Percentiles rank a stretch among this genome's conserved stretches.
phyloP scores from a whole-genome alignment of 2,113 vertebrate species.

The Syngnathus floridae region DNA sequence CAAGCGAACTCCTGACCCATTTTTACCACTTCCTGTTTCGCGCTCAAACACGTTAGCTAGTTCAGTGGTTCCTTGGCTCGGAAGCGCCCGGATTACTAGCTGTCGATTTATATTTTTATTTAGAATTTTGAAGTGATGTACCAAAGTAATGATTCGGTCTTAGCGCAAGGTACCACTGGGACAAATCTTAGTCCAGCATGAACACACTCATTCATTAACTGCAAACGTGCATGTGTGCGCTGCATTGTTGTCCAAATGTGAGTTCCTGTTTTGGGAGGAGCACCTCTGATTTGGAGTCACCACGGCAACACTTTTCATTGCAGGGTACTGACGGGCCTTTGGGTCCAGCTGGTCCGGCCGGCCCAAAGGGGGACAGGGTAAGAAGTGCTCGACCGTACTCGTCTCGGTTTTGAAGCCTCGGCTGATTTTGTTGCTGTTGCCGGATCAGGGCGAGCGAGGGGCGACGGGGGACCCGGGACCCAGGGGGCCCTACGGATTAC shows the following conservation, averaged over 20 bases:
- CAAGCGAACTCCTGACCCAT: constrained; percentile 6
- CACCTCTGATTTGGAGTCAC: constrained; percentile 3
- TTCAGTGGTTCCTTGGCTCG: background rate
- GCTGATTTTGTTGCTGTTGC: background rate
- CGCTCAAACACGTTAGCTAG: background rate
- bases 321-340: constrained; percentile 87
- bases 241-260: background rate
- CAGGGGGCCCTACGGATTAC: constrained; percentile 91
- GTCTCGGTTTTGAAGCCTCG: background rate
- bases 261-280: constrained; percentile 14
- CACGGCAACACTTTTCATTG: constrained; percentile 19
- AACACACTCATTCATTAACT: constrained; percentile 74
- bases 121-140: background rate
- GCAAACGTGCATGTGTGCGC: constrained; percentile 45
- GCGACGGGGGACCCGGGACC: constrained; percentile 83
- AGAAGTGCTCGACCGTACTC: constrained; percentile 51
- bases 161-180: background rate
- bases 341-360: constrained; percentile 89
- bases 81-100: background rate
- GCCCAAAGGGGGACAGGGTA: constrained; percentile 96
- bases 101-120: background rate
- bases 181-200: constrained; percentile 41
- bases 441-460: constrained; percentile 72
- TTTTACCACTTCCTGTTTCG: background rate
- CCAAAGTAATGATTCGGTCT: background rate